phyloP scores from a whole-genome alignment of 2,888 invertebrate genomes.

The Dugesia japonica region DNA sequence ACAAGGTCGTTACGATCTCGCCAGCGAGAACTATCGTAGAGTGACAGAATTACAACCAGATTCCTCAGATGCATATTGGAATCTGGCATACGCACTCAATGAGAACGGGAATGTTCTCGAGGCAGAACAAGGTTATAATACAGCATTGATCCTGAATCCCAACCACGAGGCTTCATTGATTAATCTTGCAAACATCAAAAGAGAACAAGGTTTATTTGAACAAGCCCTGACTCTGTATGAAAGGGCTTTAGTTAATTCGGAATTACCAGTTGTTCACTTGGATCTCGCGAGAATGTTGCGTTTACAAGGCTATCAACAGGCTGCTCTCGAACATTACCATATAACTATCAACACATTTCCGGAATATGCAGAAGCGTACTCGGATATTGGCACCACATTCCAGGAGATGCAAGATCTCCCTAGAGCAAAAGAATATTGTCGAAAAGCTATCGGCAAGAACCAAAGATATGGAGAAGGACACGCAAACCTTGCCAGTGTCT shows the following conservation, averaged over 20 bases:
- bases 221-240: slow-evolving; percentile 82
- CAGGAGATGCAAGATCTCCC: slow-evolving; percentile 91
- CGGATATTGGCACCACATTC: slow-evolving; percentile 96
- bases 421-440: slow-evolving; percentile 84
- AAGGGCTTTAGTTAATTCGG: slow-evolving; percentile 69
- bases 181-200: slow-evolving; percentile 88
- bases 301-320: slow-evolving; percentile 87
- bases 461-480: slow-evolving; percentile 97
- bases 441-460: slow-evolving; percentile 89
- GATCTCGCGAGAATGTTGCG: slow-evolving; percentile 92
- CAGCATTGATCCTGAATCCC: slow-evolving; percentile 75
- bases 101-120: slow-evolving; percentile 85
- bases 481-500: slow-evolving; percentile 91
- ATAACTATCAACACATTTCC: slow-evolving; percentile 93
- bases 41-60: slow-evolving; percentile 95
- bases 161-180: slow-evolving; percentile 95
- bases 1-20: slow-evolving; percentile 83
- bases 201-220: slow-evolving; percentile 72
- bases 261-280: slow-evolving; percentile 95
- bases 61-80: slow-evolving; percentile 96
- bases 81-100: slow-evolving; percentile 93
- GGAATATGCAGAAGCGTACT: slow-evolving; percentile 94
- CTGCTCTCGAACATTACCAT: slow-evolving; percentile 86
- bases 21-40: slow-evolving; percentile 86
- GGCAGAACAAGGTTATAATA: slow-evolving; percentile 91